A percentile compares a stretch with the other conserved stretches of the same genome.
These are phyloP conservation scores for Papilio gigon DNA, from an alignment of 2,888 invertebrate species.

Conservation along the genomic window DNA sequence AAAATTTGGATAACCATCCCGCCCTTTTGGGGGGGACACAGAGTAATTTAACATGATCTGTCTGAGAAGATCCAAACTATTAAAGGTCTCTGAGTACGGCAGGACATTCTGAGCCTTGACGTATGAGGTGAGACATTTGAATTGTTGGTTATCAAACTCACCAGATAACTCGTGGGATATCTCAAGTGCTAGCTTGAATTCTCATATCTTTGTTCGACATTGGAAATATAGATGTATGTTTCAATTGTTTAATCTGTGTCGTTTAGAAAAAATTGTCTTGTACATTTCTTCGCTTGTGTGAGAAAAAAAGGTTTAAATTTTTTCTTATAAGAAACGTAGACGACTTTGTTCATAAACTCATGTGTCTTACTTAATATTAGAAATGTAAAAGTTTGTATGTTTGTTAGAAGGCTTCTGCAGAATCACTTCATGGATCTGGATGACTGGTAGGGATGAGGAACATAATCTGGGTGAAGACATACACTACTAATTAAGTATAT, in stretches of 20 bases:
- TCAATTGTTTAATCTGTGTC: not conserved
- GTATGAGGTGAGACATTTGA: not conserved
- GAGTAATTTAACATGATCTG: constrained; percentile 49
- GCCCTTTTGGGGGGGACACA: constrained; percentile 54
- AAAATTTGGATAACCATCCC: no score
- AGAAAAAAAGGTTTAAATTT: no score
- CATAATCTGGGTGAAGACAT: no score
- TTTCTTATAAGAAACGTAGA: no score
- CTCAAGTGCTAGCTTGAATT: not conserved
- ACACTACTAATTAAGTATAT: no score
- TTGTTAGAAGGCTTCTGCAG: no score
- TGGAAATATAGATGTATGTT: not conserved
- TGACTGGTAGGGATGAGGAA: no score
- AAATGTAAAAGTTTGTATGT: no score
- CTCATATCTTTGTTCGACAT: not conserved
- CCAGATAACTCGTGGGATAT: not conserved
- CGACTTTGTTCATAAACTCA: no score
- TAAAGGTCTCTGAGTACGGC: not conserved
- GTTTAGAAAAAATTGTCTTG: not conserved
- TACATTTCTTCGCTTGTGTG: not conserved
- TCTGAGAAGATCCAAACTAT: not conserved
- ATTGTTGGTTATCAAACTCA: not conserved
- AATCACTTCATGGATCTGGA: no score
- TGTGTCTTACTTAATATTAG: no score
- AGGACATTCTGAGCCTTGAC: not conserved